Base-by-base conservation (phyloP, 2,113 vertebrate species). In the Penelope pileata region DNA sequence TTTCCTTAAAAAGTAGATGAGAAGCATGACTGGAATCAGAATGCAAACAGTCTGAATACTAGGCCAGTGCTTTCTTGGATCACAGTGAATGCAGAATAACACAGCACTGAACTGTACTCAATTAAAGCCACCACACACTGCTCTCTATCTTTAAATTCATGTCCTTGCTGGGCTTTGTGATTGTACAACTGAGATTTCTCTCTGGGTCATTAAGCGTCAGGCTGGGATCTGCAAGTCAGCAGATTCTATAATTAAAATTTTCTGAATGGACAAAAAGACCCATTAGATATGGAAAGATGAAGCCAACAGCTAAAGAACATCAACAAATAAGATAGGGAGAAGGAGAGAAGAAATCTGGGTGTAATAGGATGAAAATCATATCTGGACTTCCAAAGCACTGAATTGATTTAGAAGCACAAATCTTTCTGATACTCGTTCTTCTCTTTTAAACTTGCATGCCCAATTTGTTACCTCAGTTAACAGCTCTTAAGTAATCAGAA, bases 161-260 rank as follows among this genome's bases (percentile, higher is more conserved):
- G 1, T 89, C 60, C 42, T 92, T 89, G 63, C 45, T 3, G 18
- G 93, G 83, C 76, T 81, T 88, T 74, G 76, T 77, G 73, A 81
- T 51, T 78, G 83, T 74, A 78, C 63, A 78, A 86, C 80, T 88
- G 88, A 96, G 86, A 86, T 84, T 94, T 86, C 70, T 83, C 78
- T 93, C 83, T 78, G 80, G 73, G 90, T 94, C 91, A 93, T 82
- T 88, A 92, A 91, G 56, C 80, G 56, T 77, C 56, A 72, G 60
- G 36, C 42, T 93, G 76, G 76, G 91, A 93, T 90, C 26, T 86
- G 83, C 88, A 95, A 91, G 86, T 92, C 86, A 92, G 94, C 92
- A 93, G 63, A 93, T 88, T 75, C 76, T 91, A 40, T 40, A 90
- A 92, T 93, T 93, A 84, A 70, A 86, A 88, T 30, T 86, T 96